phyloP scores from a whole-genome alignment of 1,140 invertebrate species.

The Listronotus bonariensis region DNA sequence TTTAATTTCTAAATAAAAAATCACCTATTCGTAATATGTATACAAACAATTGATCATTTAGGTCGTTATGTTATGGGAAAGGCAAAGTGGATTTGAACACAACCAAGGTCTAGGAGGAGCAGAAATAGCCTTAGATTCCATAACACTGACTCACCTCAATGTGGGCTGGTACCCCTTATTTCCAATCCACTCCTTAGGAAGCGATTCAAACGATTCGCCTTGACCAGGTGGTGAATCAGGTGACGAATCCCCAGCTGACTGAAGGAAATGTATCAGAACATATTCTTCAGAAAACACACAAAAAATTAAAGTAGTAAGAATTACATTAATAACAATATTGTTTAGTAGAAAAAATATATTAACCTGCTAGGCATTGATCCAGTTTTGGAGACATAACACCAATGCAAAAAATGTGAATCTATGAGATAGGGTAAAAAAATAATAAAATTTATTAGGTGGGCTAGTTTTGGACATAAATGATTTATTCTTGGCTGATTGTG shows the following conservation, averaged over 20 bases:
- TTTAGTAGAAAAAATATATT: too few species aligned
- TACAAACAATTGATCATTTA: neutral
- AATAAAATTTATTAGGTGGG: neutral
- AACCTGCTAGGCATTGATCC: too few species aligned
- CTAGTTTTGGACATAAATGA: neutral
- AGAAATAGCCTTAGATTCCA: slow-evolving; percentile 73
- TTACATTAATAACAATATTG: too few species aligned
- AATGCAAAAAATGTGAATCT: too few species aligned
- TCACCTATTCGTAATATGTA: too few species aligned
- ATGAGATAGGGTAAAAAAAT: neutral
- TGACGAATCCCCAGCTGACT: slow-evolving; percentile 29
- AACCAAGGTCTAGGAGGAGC: slow-evolving; percentile 86
- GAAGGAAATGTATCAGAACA: neutral
- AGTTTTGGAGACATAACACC: too few species aligned
- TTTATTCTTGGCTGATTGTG: neutral
- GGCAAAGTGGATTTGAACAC: slow-evolving; percentile 83
- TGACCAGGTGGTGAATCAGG: slow-evolving; percentile 55
- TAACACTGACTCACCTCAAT: slow-evolving; percentile 76
- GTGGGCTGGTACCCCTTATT: slow-evolving; percentile 90
- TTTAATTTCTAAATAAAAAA: too few species aligned
- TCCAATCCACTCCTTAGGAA: slow-evolving; percentile 73
- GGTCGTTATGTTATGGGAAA: slow-evolving; percentile 85
- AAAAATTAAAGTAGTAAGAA: too few species aligned
- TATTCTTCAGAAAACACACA: too few species aligned
- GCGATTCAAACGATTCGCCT: slow-evolving; percentile 73